Conservation (phyloP, 1,140 invertebrate genomes). For the Micrasema minimum region DNA sequence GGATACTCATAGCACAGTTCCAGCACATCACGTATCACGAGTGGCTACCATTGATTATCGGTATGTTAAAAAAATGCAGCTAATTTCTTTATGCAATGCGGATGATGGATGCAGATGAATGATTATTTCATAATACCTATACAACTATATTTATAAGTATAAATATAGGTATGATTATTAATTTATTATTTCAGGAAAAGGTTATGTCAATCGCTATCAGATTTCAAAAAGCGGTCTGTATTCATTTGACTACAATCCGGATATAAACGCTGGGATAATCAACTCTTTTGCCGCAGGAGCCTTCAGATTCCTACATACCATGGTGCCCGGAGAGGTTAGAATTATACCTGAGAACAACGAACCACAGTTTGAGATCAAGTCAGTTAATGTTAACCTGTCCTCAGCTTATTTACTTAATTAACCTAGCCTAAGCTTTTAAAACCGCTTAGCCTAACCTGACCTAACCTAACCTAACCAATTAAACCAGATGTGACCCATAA, state of each 20-base stretch:
- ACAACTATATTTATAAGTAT: too few species aligned
- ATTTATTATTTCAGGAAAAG: conserved; percentile 65
- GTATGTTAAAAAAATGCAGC: too few species aligned
- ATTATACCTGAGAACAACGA: conserved; percentile 20
- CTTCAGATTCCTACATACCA: conserved; percentile 72
- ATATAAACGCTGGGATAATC: conserved; percentile 71
- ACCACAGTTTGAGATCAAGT: conserved; percentile 15
- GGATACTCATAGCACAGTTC: conserved; percentile 82
- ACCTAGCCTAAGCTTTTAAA: too few species aligned
- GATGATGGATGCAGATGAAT: too few species aligned
- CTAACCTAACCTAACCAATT: too few species aligned
- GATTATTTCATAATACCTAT: too few species aligned
- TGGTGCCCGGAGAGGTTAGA: conserved; percentile 63
- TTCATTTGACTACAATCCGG: conserved; percentile 70
- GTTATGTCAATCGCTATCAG: conserved; percentile 68
- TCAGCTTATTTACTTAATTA: too few species aligned
- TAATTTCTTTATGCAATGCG: too few species aligned
- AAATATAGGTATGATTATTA: too few species aligned
- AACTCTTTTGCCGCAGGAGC: conserved; percentile 74
- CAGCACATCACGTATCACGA: conserved; percentile 82
- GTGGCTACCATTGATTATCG: conserved; percentile 73
- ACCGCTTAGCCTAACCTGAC: too few species aligned
- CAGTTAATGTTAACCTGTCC: too few species aligned
- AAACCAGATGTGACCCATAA: too few species aligned
- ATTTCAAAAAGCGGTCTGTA: conserved; percentile 70